Evolutionary conservation across 2,797 vertebrate genomes (phyloP), one percentile per base, ranked within the genome.

Genomic region (Sebastes nivosus): DNA sequence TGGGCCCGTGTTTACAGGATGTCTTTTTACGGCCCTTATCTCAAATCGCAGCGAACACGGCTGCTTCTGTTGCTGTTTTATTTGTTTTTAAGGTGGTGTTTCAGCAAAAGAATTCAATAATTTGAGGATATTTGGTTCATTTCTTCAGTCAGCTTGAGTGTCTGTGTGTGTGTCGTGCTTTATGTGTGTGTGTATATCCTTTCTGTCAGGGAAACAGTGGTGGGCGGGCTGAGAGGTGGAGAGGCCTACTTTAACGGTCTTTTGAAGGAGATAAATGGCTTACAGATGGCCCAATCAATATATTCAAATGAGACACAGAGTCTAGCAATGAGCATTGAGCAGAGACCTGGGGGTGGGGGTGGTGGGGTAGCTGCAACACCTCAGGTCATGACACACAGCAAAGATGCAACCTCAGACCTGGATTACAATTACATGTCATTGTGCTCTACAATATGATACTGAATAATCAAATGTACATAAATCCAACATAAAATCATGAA

Each of bases 241-340:
- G 90, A 92, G 82, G 89, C 88, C 89, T 91, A 91, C 91, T 95
- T 90, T 94, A 95, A 95, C 91, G 90, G 92, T 92, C 92, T 93
- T 96, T 96, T 96, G 94, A 96, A 95, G 93, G 94, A 96, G 95
- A 96, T 95, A 95, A 96, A 96, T 96, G 95, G 94, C 92, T 95
- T 96, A 95, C 95, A 96, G 95, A 96, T 96, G 95, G 95, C 93
- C 90, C 93, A 95, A 95, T 96, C 95, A 96, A 96, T 96, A 96
- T 95, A 96, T 96, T 96, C 92, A 96, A 96, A 96, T 96, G 88
- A 95, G 94, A 91, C 93, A 94, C 87, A 58, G 89, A 93, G 93
- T 94, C 85, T 79, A 80, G 89, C 92, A 79, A 85, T 82, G 79
- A 89, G 81, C 88, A 89, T 67, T 86, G 83, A 90, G 82, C 77